Base-by-base conservation (phyloP, 2,797 vertebrate genomes). In the Anisognathus igniventris region DNA sequence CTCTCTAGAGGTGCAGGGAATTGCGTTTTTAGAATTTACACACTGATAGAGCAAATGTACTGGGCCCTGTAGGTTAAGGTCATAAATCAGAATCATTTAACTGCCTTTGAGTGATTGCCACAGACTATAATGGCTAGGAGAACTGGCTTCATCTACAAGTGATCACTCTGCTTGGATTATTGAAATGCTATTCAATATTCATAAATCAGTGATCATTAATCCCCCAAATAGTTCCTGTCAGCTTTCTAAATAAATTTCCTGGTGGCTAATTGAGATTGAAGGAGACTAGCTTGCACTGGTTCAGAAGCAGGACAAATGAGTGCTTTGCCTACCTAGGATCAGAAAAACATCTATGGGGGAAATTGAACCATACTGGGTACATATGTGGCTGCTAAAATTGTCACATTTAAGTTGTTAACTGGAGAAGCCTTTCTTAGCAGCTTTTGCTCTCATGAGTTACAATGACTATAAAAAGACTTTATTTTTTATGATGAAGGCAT, bases 71-170 rank as follows among this genome's bases (percentile, higher is more conserved):
- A 98, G 98, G 98, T 98, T 97, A 98, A 98, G 98, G 98, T 98
- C 98, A 98, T 98, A 98, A 98, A 98, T 98, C 98, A 98, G 97
- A 97, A 98, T 96, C 98, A 96, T 97, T 98, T 98, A 98, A 97
- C 97, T 95, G 97, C 95, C 95, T 97, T 97, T 98, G 98, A 98
- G 97, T 97, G 98, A 98, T 98, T 97, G 97, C 96, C 87, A 71
- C 82, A 90, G 95, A 97, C 89, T 68, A 93, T 97, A 97, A 97
- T 97, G 97, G 94, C 10, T 66, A 75, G 79, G 94, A 96, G 97
- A 94, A 94, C 93, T 58, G 82, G 87, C 96, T 95, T 93, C 40
- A 86, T 95, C 96, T 96, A 95, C 96, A 96, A 95, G 97, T 90
- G 97, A 98, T 97, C 95, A 96, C 94, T 96, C 89, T 95, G 93